These are phyloP conservation scores for Epinephelus lanceolatus DNA, from an alignment of 2,113 vertebrate species.

Conservation along the genomic window DNA sequence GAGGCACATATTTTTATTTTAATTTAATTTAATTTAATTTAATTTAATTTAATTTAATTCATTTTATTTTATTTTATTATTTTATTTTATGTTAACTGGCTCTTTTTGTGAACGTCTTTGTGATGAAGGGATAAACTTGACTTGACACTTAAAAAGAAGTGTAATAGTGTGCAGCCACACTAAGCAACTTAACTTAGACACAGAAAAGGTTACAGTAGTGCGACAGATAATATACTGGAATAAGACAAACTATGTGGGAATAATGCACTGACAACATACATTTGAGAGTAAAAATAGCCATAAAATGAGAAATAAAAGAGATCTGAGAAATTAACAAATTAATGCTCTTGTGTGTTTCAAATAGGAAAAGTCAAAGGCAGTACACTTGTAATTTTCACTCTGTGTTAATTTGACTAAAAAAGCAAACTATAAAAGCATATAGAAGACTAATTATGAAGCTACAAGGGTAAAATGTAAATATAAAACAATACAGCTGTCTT, in stretches of 20 bases:
- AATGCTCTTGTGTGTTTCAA: neutral
- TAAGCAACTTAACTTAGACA: neutral
- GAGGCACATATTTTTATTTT: too few relatives aligned
- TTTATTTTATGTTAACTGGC: too few relatives aligned
- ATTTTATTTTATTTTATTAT: too few relatives aligned
- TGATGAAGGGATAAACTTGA: too few relatives aligned
- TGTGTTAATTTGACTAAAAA: too few relatives aligned
- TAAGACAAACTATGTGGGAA: neutral
- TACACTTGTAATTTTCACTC: neutral
- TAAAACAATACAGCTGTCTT: neutral
- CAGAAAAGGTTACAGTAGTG: neutral
- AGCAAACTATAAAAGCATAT: neutral
- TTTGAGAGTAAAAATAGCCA: neutral
- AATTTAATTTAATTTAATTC: too few relatives aligned
- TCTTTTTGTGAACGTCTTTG: too few relatives aligned
- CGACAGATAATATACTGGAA: neutral
- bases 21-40: too few relatives aligned
- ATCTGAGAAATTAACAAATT: neutral
- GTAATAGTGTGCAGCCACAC: neutral
- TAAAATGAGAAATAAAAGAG: neutral
- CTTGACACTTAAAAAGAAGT: too few relatives aligned
- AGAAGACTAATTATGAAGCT: neutral
- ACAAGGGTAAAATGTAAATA: neutral
- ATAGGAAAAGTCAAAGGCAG: neutral
- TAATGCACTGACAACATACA: neutral